phyloP scores from a whole-genome alignment of 2,888 invertebrate genomes.

The Prosapia bicincta region DNA sequence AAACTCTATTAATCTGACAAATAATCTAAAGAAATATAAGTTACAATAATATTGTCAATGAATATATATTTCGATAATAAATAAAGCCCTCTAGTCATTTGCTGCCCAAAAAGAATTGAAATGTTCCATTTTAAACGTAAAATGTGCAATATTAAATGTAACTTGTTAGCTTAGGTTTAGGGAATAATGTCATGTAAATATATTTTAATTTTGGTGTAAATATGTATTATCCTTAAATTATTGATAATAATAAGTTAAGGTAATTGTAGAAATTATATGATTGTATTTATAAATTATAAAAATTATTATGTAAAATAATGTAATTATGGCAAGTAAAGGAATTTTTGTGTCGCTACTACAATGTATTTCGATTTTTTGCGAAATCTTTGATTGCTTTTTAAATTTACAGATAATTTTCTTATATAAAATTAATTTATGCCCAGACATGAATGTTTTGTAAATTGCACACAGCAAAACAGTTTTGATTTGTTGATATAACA shows the following conservation, averaged over 20 bases:
- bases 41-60: too few species aligned
- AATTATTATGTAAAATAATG: conserved; percentile 21
- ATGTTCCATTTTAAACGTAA: background rate
- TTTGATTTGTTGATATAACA: too few species aligned
- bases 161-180: background rate
- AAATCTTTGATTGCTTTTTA: background rate
- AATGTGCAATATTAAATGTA: background rate
- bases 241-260: background rate
- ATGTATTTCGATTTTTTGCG: conserved; percentile 20
- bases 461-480: too few species aligned
- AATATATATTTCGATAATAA: too few species aligned
- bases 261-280: background rate
- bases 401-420: too few species aligned
- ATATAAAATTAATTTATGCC: too few species aligned
- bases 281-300: conserved; percentile 24
- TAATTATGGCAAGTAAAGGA: conserved; percentile 24
- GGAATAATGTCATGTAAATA: background rate
- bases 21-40: too few species aligned
- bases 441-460: too few species aligned
- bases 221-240: background rate
- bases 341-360: conserved; percentile 21
- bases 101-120: background rate
- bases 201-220: background rate
- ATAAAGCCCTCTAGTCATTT: background rate
- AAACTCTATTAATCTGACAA: too few species aligned